These are phyloP conservation scores for Papilio gigon DNA, from an alignment of 2,888 invertebrate species.

Conservation along the genomic window DNA sequence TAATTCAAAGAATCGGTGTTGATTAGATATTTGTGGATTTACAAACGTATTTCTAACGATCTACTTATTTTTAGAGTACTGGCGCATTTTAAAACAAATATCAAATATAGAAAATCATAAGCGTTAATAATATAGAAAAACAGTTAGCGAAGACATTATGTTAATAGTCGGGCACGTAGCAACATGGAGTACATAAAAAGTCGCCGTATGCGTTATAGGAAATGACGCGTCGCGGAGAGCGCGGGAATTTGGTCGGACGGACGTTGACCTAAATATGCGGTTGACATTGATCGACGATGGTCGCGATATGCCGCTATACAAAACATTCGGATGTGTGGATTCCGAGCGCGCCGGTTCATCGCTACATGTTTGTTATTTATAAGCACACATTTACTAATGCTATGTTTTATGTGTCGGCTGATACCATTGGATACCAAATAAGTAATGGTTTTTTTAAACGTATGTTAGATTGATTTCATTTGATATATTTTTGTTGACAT, in stretches of 20 bases:
- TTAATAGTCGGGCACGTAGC: constrained; percentile 21
- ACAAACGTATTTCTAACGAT: neutral
- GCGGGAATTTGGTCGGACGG: constrained; percentile 75
- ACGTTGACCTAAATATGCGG: constrained; percentile 81
- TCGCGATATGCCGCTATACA: constrained; percentile 69
- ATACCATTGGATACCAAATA: neutral
- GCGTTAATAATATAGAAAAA: constrained; percentile 20
- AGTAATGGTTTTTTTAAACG: neutral
- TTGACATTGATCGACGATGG: constrained; percentile 81
- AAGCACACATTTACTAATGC: constrained; percentile 2
- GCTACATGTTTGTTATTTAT: constrained; percentile 65
- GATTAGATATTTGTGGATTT: neutral
- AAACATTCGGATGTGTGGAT: constrained; percentile 68
- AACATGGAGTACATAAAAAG: constrained; percentile 13
- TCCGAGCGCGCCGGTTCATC: constrained; percentile 73
- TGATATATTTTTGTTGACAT: neutral
- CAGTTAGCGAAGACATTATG: constrained; percentile 16
- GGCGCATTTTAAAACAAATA: neutral
- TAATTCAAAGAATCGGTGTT: constrained; percentile 3
- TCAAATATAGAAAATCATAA: neutral
- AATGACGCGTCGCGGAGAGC: constrained; percentile 65
- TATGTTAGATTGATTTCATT: neutral
- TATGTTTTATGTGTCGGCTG: neutral
- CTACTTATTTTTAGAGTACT: neutral
- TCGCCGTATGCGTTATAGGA: constrained; percentile 53